Conservation (phyloP, 2,888 invertebrate genomes). For the Pimpla rufipes region DNA sequence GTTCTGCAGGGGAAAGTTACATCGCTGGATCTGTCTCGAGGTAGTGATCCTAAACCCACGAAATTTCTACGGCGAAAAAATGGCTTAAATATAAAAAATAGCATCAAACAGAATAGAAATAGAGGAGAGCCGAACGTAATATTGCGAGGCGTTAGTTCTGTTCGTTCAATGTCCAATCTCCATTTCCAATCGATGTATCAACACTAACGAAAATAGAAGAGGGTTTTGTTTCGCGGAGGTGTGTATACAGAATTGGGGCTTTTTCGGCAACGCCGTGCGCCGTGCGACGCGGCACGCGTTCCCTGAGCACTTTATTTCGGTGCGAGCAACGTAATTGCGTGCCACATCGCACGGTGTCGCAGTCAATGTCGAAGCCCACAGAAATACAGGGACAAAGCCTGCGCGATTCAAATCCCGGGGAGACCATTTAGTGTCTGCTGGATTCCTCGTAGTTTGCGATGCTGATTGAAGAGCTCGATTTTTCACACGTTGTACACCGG, state of each 20-base stretch:
- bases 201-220: constrained; percentile 57
- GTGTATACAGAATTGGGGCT: constrained; percentile 11
- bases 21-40: constrained; percentile 96
- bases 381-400: constrained; percentile 58
- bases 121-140: constrained; percentile 3
- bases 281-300: constrained; percentile 56
- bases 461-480: constrained; percentile 74
- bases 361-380: constrained; percentile 46
- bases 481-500: constrained; percentile 69
- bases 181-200: constrained; percentile 60
- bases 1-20: constrained; percentile 97
- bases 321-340: constrained; percentile 69
- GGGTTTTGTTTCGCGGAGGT: constrained; percentile 48
- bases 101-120: constrained; percentile 6
- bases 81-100: constrained; percentile 31
- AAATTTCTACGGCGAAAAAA: too few species aligned
- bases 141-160: constrained; percentile 42
- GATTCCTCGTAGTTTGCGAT: constrained; percentile 50
- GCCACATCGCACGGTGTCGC: constrained; percentile 58
- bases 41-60: constrained; percentile 86
- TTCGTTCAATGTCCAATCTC: constrained; percentile 56
- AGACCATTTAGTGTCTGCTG: constrained; percentile 63
- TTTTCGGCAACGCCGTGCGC: constrained; percentile 29
- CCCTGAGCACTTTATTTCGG: constrained; percentile 68
- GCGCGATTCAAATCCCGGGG: constrained; percentile 60